These are phyloP conservation scores for Synanceia verrucosa DNA, from an alignment of 2,797 vertebrate species.

Conservation along the genomic window DNA sequence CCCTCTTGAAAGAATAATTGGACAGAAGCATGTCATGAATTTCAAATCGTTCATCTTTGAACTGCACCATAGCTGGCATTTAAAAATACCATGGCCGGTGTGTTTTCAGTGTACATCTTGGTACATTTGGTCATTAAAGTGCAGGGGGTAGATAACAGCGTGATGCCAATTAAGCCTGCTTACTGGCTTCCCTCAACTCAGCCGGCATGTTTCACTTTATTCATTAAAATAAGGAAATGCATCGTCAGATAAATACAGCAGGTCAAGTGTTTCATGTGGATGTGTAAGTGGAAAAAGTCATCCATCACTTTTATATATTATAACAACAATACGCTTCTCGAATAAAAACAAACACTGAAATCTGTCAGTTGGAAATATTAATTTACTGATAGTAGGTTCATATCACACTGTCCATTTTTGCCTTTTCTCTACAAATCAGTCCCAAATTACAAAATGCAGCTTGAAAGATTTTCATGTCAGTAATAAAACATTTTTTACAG, in stretches of 20 bases:
- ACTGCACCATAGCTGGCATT: conserved; percentile 75
- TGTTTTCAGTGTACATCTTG: conserved; percentile 63
- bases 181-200: conserved; percentile 26
- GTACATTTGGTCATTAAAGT: conserved; percentile 75
- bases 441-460: background rate
- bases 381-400: background rate
- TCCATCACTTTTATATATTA: no score
- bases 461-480: no score
- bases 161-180: conserved; percentile 82
- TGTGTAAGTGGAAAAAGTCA: background rate
- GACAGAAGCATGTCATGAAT: conserved; percentile 60
- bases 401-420: background rate
- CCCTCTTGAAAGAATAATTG: conserved; percentile 67
- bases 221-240: conserved; percentile 32
- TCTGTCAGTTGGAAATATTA: no score
- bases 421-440: background rate
- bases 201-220: conserved; percentile 16
- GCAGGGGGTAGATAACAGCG: conserved; percentile 60
- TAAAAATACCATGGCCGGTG: conserved; percentile 79
- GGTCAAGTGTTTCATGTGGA: conserved; percentile 6
- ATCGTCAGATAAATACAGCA: conserved; percentile 2
- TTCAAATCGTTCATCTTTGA: conserved; percentile 78
- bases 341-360: no score
- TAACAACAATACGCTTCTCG: no score
- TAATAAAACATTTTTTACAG: background rate